Base-by-base conservation (phyloP, 2,888 invertebrate genomes). In the Lepas anatifera region DNA sequence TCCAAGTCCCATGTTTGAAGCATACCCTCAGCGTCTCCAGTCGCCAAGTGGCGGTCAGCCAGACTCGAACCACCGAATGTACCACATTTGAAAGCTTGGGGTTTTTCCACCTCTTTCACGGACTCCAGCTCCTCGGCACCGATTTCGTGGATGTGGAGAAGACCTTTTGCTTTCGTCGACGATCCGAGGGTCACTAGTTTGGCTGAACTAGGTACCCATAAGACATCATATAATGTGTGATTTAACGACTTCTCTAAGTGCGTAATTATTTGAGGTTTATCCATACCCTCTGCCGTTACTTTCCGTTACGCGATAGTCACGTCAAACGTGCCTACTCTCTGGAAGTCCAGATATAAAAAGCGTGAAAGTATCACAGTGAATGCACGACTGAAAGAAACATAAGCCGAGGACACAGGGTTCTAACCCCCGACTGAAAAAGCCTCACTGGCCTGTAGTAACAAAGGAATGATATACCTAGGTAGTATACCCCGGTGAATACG, bases 131-230 rank as follows among this genome's bases (percentile, higher is more conserved):
- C 88, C 3, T 89, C 89, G 68, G 87, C 86, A 37, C 86, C 85
- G 32, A 94, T 83, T 78, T 90, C 89, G 77, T 87, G 92, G 25
- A 91, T 84, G 70, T 73, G 73, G 3, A 64, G 81, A 35, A 90
- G 86, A 0, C 97, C 97, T 68, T 87, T 88, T 66, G 92, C 92
- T 77, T 88, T 88, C 0, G 95, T 87, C 78, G 90, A 85, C 25
- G 88, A 89, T 16, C 97, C 97, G 70, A 96, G 83, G 63, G 90
- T 87, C 72, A 94, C 88, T 81, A 96, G 92, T 81, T 95, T 95
- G 0, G 96, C 91, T 4, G 95, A 94, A 77, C 90, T 89, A 0
- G 97, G 96, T 76, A 97, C 87, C 97, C 96, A 97, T 81, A 92
- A 92, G n/a, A 89, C 87, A 78, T 96, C 96, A 79, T 92, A 95